phyloP scores from a whole-genome alignment of 2,113 vertebrate species.

The Aptenodytes patagonicus region DNA sequence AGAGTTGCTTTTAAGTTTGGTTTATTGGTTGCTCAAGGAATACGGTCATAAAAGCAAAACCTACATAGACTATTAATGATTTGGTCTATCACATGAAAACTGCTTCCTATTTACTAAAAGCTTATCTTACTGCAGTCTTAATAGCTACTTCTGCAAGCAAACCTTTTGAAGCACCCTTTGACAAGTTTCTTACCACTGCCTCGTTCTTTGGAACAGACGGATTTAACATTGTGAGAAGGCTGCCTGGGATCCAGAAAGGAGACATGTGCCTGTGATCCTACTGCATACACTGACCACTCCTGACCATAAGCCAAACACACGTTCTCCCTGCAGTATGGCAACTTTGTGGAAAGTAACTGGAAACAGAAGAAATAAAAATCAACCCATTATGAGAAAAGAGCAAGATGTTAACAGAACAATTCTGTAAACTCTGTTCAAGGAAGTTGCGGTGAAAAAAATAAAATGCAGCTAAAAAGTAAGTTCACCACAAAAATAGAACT shows the following conservation, averaged over 20 bases:
- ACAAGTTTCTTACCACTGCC: conserved; percentile 86
- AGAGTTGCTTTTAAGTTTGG: neutral
- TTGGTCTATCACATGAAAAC: neutral
- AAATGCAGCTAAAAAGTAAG: neutral
- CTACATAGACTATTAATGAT: neutral
- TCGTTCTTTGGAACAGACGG: conserved; percentile 90
- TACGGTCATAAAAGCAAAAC: neutral
- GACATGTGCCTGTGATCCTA: conserved; percentile 96
- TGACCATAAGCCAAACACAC: conserved; percentile 95
- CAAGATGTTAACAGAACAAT: neutral
- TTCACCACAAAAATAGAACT: neutral
- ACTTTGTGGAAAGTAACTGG: conserved; percentile 92
- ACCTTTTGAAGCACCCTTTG: neutral
- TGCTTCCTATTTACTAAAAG: neutral
- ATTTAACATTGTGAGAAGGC: conserved; percentile 87
- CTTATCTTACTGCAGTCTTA: neutral
- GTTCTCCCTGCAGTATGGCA: conserved; percentile 96
- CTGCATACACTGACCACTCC: conserved; percentile 97
- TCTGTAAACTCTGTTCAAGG: neutral
- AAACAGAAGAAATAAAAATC: conserved; percentile 12
- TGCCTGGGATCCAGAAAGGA: conserved; percentile 96
- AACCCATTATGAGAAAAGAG: neutral
- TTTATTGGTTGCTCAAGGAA: neutral
- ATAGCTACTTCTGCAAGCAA: neutral
- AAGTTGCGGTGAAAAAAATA: neutral